These are phyloP conservation scores for Stenolophus ochropezus DNA, from an alignment of 2,888 invertebrate species.

Conservation along the genomic window DNA sequence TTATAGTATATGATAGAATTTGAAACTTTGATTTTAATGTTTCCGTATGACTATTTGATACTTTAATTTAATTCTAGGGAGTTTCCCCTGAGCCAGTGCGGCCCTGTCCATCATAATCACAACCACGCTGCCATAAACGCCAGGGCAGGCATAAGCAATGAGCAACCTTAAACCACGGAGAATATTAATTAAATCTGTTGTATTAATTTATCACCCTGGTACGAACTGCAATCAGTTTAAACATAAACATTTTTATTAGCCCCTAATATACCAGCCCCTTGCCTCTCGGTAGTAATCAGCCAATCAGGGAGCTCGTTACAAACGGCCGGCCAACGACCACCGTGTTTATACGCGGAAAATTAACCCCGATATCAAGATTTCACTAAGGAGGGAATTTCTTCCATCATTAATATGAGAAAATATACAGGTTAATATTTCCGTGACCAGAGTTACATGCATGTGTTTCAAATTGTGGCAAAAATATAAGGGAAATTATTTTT, in stretches of 20 bases:
- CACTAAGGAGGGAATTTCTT: not conserved
- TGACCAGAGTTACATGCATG: too few relatives aligned
- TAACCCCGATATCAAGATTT: not conserved
- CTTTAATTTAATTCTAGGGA: not conserved
- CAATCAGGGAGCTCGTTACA: conserved; percentile 34
- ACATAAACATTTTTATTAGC: conserved; percentile 71
- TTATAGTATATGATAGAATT: too few relatives aligned
- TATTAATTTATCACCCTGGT: conserved; percentile 71
- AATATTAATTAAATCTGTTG: conserved; percentile 72
- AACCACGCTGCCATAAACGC: conserved; percentile 38
- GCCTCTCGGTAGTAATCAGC: conserved; percentile 2
- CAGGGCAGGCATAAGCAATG: conserved; percentile 34
- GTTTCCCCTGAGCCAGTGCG: not conserved
- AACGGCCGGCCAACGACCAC: conserved; percentile 12
- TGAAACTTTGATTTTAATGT: too few relatives aligned
- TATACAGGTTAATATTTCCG: not conserved
- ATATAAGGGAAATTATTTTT: too few relatives aligned
- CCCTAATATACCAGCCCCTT: conserved; percentile 21
- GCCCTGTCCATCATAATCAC: conserved; percentile 19
- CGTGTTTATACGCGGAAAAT: conserved; percentile 17
- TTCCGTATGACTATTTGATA: too few relatives aligned
- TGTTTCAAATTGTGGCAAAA: too few relatives aligned
- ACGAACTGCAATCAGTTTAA: conserved; percentile 69
- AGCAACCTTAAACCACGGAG: conserved; percentile 60
- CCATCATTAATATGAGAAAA: too few relatives aligned